phyloP scores from a whole-genome alignment of 2,113 vertebrate genomes.

The Sapajus apella region DNA sequence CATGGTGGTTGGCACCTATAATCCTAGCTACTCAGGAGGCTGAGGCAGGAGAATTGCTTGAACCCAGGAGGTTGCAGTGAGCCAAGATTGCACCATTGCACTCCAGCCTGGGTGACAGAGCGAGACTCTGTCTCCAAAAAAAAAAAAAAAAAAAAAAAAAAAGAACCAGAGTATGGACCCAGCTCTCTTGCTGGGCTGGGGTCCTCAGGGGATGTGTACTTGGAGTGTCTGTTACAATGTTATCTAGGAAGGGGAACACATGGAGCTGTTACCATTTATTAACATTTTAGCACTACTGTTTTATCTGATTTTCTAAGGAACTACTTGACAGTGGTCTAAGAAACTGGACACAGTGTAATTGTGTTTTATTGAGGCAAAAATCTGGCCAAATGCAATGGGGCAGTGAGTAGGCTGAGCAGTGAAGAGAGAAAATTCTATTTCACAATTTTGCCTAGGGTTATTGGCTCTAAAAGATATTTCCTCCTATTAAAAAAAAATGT shows the following conservation, averaged over 20 bases:
- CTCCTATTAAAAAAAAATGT: neutral
- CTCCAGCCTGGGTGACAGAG: too few species aligned
- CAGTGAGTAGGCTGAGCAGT: neutral
- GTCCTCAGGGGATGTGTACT: neutral
- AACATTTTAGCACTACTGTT: neutral
- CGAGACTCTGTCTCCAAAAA: too few species aligned
- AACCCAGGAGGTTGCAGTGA: too few species aligned
- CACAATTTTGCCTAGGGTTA: neutral
- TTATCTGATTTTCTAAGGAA: neutral
- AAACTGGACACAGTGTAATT: neutral
- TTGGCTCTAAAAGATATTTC: constrained; percentile 43
- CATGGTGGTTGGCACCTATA: too few species aligned
- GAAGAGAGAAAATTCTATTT: neutral
- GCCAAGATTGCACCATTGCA: too few species aligned
- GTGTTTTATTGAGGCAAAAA: neutral
- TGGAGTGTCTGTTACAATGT: neutral
- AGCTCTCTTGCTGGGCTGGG: neutral
- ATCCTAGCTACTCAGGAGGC: too few species aligned
- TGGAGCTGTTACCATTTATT: neutral
- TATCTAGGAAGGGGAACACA: neutral
- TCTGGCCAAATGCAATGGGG: neutral
- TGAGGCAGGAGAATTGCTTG: too few species aligned
- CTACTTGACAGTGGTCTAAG: neutral
- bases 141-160: too few species aligned
- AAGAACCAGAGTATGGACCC: neutral